These are phyloP conservation scores for Spea multiplicata DNA, from an alignment of 2,113 vertebrate genomes.

Conservation along the genomic window DNA sequence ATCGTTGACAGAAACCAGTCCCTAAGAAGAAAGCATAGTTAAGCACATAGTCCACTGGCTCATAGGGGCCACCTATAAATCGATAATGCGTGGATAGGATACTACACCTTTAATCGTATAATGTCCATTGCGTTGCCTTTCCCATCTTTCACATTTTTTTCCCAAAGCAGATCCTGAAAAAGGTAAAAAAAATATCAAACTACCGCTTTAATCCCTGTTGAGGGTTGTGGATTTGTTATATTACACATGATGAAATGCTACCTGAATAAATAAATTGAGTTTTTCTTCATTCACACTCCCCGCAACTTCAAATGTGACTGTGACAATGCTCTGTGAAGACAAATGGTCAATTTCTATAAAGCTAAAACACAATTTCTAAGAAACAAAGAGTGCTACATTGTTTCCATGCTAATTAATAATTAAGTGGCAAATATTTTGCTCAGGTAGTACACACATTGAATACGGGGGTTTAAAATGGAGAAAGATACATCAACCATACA, in stretches of 20 bases:
- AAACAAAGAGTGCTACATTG: too few relatives aligned
- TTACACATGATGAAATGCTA: constrained; percentile 49
- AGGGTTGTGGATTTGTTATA: too few relatives aligned
- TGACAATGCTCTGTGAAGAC: constrained; percentile 80
- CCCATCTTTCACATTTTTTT: constrained; percentile 83
- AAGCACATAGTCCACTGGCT: too few relatives aligned
- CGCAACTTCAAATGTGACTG: constrained; percentile 85
- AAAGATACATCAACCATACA: too few relatives aligned
- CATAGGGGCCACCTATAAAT: not conserved
- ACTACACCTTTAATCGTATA: constrained; percentile 84
- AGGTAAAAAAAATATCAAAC: constrained; percentile 2
- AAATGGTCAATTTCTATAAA: constrained; percentile 17
- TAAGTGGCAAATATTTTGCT: too few relatives aligned
- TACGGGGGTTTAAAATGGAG: too few relatives aligned
- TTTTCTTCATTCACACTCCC: constrained; percentile 82
- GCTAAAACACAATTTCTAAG: too few relatives aligned
- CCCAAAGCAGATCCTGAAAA: constrained; percentile 89
- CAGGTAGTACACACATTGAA: too few relatives aligned
- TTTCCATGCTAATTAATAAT: too few relatives aligned
- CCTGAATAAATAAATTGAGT: constrained; percentile 88
- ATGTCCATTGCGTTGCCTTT: constrained; percentile 77
- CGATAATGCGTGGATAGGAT: not conserved
- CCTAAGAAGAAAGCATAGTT: constrained; percentile 66
- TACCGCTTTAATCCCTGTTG: too few relatives aligned
- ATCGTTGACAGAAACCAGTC: constrained; percentile 81